Evolutionary conservation across 1,140 invertebrate species (phyloP).

Genomic region (Brevipalpus yothersi): DNA sequence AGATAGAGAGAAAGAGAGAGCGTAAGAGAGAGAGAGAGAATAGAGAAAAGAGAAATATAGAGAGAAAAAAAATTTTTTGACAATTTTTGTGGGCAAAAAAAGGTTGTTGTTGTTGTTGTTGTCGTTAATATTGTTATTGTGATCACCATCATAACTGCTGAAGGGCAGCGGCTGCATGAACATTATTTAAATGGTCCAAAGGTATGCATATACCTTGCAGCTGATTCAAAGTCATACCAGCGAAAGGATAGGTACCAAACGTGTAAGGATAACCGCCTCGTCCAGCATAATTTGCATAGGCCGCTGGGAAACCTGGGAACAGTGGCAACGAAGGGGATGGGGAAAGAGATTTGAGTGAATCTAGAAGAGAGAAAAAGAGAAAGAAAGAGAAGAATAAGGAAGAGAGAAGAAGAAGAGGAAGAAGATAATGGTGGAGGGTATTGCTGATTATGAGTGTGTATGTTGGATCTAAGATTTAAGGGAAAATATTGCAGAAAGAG

Average conservation of each 20-base stretch:
- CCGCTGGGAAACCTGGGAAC: conserved; percentile 56
- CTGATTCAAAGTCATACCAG: conserved; percentile 1
- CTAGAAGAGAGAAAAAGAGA: neutral
- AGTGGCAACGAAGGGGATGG: conserved; percentile 13
- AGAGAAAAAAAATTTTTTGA: too few species aligned
- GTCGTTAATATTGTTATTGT: too few species aligned
- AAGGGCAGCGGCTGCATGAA: neutral
- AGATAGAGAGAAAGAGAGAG: too few species aligned
- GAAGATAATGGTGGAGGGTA: too few species aligned
- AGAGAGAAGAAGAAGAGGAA: neutral
- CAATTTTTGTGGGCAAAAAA: too few species aligned
- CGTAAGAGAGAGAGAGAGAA: too few species aligned
- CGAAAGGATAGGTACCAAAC: conserved; percentile 84
- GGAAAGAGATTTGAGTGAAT: neutral
- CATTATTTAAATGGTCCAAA: neutral
- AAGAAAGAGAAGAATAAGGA: neutral
- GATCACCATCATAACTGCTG: neutral
- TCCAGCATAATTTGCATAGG: conserved; percentile 73
- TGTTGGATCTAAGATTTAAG: too few species aligned
- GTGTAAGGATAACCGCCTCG: conserved; percentile 75
- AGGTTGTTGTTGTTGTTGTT: too few species aligned
- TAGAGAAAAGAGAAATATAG: too few species aligned
- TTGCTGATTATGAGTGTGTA: too few species aligned
- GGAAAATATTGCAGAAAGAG: too few species aligned
- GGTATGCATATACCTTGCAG: conserved; percentile 1